Percentiles rank a stretch among this genome's conserved stretches.
Conservation (phyloP, 2,797 vertebrate genomes). For the Tamandua tetradactyla region DNA sequence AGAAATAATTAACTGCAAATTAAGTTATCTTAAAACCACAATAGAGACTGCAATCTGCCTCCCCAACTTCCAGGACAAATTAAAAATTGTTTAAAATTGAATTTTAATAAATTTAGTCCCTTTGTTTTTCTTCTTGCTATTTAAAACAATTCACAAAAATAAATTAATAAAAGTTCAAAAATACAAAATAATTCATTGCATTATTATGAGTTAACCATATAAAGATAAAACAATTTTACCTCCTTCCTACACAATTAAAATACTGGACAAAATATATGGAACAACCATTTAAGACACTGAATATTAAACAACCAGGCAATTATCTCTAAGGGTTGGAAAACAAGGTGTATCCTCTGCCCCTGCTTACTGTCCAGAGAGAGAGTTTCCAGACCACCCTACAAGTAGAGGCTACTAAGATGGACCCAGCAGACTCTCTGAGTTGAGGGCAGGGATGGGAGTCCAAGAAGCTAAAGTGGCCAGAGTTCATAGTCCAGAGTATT, state of each 20-base stretch:
- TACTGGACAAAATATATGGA: neutral
- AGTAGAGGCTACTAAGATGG: neutral
- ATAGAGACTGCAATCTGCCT: neutral
- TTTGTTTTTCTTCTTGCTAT: neutral
- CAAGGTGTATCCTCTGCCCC: neutral
- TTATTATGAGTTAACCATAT: neutral
- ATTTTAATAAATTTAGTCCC: neutral
- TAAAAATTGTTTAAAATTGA: constrained; percentile 19
- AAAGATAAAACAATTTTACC: neutral
- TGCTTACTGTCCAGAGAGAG: neutral
- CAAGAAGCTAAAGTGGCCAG: neutral
- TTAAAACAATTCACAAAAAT: constrained; percentile 38
- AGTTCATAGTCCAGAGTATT: neutral
- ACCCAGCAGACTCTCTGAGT: neutral
- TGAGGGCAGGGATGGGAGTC: neutral
- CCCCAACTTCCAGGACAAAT: neutral
- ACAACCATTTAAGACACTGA: neutral
- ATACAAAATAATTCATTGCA: neutral
- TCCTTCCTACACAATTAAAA: neutral
- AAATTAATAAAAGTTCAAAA: constrained; percentile 29
- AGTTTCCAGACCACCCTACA: neutral
- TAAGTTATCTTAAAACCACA: constrained; percentile 23
- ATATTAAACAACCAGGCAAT: neutral
- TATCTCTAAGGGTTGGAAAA: neutral
- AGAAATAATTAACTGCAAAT: constrained; percentile 55